These are phyloP conservation scores for Tenebrosternarchus preto DNA, from an alignment of 2,113 vertebrate genomes.

Conservation along the genomic window DNA sequence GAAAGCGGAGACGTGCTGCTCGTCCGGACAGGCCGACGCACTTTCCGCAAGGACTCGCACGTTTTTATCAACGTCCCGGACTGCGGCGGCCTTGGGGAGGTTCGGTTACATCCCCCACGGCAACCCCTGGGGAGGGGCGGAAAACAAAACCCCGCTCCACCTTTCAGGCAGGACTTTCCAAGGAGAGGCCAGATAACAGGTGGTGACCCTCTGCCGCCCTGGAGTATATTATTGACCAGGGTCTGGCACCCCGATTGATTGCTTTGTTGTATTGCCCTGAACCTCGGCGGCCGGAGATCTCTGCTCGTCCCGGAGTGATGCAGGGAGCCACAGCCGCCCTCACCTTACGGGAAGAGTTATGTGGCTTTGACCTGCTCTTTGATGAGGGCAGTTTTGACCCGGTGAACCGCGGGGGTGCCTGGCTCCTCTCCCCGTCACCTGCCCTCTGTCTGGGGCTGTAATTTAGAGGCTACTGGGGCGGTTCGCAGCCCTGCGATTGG, in stretches of 20 bases:
- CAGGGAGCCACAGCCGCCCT: slow-evolving; percentile 71
- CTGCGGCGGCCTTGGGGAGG: slow-evolving; percentile 23
- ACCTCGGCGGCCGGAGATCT: slow-evolving; percentile 74
- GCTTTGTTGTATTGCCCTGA: slow-evolving; percentile 80
- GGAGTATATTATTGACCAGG: slow-evolving; percentile 77
- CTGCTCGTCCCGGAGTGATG: slow-evolving; percentile 69
- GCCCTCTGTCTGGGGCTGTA: slow-evolving; percentile 65
- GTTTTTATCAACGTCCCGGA: slow-evolving; percentile 46
- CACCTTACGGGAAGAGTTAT: slow-evolving; percentile 79
- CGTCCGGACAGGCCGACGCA: slow-evolving; percentile 37
- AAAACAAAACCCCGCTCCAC: slow-evolving; percentile 62
- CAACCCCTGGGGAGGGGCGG: slow-evolving; percentile 38
- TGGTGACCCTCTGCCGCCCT: slow-evolving; percentile 71
- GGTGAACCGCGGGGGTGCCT: slow-evolving; percentile 58
- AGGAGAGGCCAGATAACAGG: slow-evolving; percentile 75
- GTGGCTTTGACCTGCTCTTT: slow-evolving; percentile 76
- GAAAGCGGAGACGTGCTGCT: slow-evolving; percentile 30
- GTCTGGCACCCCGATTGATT: slow-evolving; percentile 72
- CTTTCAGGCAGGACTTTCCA: slow-evolving; percentile 70
- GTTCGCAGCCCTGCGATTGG: slow-evolving; percentile 54
- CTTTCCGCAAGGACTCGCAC: slow-evolving; percentile 45
- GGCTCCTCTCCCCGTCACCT: slow-evolving; percentile 51
- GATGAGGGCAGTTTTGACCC: slow-evolving; percentile 68
- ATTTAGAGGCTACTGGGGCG: slow-evolving; percentile 69
- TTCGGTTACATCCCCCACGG: slow-evolving; percentile 55